Conservation (phyloP, 2,888 invertebrate genomes). For the Physocephala rufipes region DNA sequence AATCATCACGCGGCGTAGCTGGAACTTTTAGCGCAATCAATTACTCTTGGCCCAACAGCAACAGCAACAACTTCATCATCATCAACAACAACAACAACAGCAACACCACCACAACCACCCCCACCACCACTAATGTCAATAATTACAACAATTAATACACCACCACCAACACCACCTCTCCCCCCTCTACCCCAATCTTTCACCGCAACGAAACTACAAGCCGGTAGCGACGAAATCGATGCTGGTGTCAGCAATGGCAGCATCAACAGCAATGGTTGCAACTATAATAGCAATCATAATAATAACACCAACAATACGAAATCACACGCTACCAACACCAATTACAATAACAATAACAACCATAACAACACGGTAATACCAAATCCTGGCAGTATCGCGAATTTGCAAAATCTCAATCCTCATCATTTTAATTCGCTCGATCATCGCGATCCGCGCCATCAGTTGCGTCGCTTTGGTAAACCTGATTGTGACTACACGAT, state of each 20-base stretch:
- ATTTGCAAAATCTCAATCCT: slow-evolving; percentile 42
- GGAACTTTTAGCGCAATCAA: slow-evolving; percentile 59
- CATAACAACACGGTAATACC: slow-evolving; percentile 18
- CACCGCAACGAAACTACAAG: slow-evolving; percentile 27
- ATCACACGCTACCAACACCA: slow-evolving; percentile 22
- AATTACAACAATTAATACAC: slow-evolving; percentile 54
- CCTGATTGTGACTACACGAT: neutral
- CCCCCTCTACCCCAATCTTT: slow-evolving; percentile 60
- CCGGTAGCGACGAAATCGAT: slow-evolving; percentile 15
- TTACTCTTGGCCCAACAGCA: slow-evolving; percentile 44
- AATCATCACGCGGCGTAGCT: slow-evolving; percentile 67
- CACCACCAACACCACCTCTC: slow-evolving; percentile 55
- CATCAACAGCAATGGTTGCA: neutral
- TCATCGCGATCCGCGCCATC: slow-evolving; percentile 47
- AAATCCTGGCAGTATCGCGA: neutral
- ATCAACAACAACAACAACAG: slow-evolving; percentile 39
- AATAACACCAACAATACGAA: slow-evolving; percentile 42
- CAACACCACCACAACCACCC: slow-evolving; percentile 48
- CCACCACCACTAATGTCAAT: slow-evolving; percentile 46
- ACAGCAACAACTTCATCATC: slow-evolving; percentile 49
- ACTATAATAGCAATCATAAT: slow-evolving; percentile 12
- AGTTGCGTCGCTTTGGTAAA: slow-evolving; percentile 49
- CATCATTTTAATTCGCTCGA: slow-evolving; percentile 58
- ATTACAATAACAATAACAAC: no score
- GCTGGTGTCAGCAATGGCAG: neutral